These are phyloP conservation scores for Plusia festucae DNA, from an alignment of 2,888 invertebrate species.

Conservation along the genomic window DNA sequence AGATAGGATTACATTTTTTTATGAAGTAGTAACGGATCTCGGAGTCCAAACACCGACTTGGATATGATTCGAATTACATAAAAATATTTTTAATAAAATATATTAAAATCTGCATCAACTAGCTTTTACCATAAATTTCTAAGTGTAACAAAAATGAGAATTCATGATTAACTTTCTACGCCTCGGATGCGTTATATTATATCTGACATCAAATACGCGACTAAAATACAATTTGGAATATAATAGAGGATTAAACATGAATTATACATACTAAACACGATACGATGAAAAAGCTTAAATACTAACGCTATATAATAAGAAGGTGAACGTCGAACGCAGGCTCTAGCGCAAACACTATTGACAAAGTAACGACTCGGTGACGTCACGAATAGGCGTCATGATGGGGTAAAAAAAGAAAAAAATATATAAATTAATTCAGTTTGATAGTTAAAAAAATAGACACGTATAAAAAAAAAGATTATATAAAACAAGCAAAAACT, in stretches of 20 bases:
- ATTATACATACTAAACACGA: conserved; percentile 2
- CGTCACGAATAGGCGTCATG: not conserved
- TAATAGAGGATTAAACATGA: not conserved
- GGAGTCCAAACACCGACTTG: not conserved
- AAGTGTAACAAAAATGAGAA: conserved; percentile 1
- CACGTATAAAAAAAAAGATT: no score
- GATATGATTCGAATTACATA: not conserved
- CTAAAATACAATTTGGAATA: conserved; percentile 7
- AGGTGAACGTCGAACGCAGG: not conserved
- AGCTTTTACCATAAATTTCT: not conserved
- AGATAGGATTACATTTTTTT: not conserved
- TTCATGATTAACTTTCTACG: conserved; percentile 1
- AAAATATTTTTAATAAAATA: conserved; percentile 1
- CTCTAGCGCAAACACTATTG: not conserved
- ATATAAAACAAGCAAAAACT: no score
- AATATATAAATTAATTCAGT: not conserved
- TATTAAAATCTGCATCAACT: conserved; percentile 1
- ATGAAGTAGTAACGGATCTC: conserved; percentile 8
- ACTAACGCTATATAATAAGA: not conserved
- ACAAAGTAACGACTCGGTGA: not conserved
- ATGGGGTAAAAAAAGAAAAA: not conserved
- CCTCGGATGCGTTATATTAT: not conserved
- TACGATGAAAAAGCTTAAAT: not conserved
- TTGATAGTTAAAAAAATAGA: not conserved
- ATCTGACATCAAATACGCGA: not conserved